Evolutionary conservation across 2,113 vertebrate genomes (phyloP), one percentile per base, ranked within the genome.

Genomic region (Rostratula benghalensis): DNA sequence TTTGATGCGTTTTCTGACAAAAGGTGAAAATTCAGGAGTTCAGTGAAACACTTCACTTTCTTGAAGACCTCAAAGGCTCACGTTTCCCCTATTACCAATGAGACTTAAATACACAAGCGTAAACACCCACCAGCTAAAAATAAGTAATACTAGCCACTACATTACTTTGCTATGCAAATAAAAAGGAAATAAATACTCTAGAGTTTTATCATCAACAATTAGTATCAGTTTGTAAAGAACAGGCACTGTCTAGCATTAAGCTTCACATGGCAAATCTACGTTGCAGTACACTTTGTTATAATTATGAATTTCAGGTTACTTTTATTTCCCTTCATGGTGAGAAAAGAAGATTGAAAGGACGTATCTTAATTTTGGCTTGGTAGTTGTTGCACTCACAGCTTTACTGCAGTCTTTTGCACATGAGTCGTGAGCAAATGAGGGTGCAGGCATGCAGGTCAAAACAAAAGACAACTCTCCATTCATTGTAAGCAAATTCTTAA

Each of bases 1-100:
- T 99, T 98, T 99, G 99, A 90, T 99, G 99, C 1, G 99, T 99
- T 98, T 99, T 99, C 99, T 99, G 94, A 50, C 71, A 96, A 94
- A 43, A 57, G 18, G 24, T 19, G 56, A 85, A 53, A 81, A 92
- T 69, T 71, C 9, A 51, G 13, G 25, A 87, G 37, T 67, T 93
- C 43, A 95, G 69, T 64, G 24, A 21, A 83, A 45, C 39, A 64
- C 33, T 65, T 79, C 28, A 80, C 60, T 75, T 77, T 45, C 45
- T 37, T 64, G 17, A 77, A 82, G 9, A 76, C 15, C 37, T 57
- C 61, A 93, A 74, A 73, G 31, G 30, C 10, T 82, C 43, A 30
- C 8, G 64, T 48, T 81, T 78, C n/a, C 39, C 46, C 20, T 28
- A 7, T 37, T 39, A 37, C 37, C 64, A 83, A n/a, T 28, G 35